phyloP scores from a whole-genome alignment of 2,888 invertebrate species.

The Drosophila barbarae region DNA sequence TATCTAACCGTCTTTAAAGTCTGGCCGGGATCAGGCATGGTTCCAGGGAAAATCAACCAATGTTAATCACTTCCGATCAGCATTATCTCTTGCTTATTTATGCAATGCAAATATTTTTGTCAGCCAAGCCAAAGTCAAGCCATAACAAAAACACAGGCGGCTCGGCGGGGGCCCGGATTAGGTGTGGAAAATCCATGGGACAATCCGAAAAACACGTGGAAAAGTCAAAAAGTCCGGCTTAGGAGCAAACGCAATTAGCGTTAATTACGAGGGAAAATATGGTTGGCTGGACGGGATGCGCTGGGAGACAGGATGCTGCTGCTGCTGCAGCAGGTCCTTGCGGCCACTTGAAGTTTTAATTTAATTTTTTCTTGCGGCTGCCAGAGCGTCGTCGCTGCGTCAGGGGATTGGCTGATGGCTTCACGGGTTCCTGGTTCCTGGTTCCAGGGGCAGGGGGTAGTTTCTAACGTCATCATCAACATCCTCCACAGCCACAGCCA shows the following conservation, averaged over 20 bases:
- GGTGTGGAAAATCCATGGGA: constrained; percentile 61
- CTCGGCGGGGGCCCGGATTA: constrained; percentile 23
- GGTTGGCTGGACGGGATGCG: constrained; percentile 19
- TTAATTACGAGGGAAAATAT: constrained; percentile 58
- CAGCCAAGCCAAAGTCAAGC: constrained; percentile 50
- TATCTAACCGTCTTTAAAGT: constrained; percentile 28
- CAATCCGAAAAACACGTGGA: constrained; percentile 66
- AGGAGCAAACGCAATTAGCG: constrained; percentile 67
- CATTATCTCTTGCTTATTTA: constrained; percentile 36
- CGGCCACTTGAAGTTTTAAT: constrained; percentile 73
- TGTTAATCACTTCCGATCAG: constrained; percentile 31
- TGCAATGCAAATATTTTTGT: constrained; percentile 31
- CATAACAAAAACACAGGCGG: constrained; percentile 48
- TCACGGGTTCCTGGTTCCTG: constrained; percentile 6
- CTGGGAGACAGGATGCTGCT: constrained; percentile 22
- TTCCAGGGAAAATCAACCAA: constrained; percentile 16
- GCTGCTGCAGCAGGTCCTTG: constrained; percentile 58
- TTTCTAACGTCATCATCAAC: constrained; percentile 50
- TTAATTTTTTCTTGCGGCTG: constrained; percentile 71
- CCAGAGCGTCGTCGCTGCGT: constrained; percentile 58
- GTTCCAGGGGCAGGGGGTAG: constrained; percentile 35
- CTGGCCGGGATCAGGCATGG: constrained; percentile 7
- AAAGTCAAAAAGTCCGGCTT: constrained; percentile 69
- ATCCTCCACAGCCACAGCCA: constrained; percentile 36
- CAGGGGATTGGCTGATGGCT: constrained; percentile 60